These are phyloP conservation scores for Leptoteleia sp. DNA, from an alignment of 1,140 invertebrate genomes.

Conservation along the genomic window DNA sequence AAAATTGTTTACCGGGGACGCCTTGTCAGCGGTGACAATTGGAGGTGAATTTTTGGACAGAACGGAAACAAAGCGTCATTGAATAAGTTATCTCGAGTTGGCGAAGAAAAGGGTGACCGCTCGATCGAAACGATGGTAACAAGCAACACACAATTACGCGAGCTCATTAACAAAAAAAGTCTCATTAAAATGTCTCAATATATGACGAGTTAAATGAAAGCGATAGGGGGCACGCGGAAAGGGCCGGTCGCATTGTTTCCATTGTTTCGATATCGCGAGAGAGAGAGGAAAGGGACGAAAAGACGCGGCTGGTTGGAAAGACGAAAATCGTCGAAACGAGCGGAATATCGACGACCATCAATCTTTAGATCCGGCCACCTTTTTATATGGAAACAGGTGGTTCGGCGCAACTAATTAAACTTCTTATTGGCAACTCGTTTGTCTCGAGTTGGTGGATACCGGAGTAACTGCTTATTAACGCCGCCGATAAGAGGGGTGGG, in stretches of 20 bases:
- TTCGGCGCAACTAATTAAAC: slow-evolving; percentile 25
- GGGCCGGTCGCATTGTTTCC: slow-evolving; percentile 3
- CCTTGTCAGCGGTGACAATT: no score
- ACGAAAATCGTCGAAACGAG: background rate
- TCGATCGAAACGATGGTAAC: no score
- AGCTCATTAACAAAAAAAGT: slow-evolving; percentile 18
- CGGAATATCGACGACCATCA: slow-evolving; percentile 11
- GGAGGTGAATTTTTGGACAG: no score
- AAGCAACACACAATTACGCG: slow-evolving; percentile 3
- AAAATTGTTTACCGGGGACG: no score
- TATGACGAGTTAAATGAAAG: slow-evolving; percentile 16
- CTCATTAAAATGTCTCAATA: slow-evolving; percentile 19
- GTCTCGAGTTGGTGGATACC: slow-evolving; percentile 10
- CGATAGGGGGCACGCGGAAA: background rate
- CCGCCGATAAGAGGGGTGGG: slow-evolving; percentile 3
- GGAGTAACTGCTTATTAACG: slow-evolving; percentile 19
- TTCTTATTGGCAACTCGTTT: slow-evolving; percentile 26
- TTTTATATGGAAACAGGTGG: slow-evolving; percentile 8
- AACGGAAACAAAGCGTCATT: no score
- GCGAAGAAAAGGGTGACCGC: no score
- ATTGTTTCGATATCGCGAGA: slow-evolving; percentile 4
- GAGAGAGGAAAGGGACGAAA: no score
- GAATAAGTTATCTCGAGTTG: no score
- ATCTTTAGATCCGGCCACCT: background rate
- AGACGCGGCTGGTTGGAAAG: background rate